phyloP scores from a whole-genome alignment of 2,797 vertebrate species.

The Tenualosa thibaudeaui region DNA sequence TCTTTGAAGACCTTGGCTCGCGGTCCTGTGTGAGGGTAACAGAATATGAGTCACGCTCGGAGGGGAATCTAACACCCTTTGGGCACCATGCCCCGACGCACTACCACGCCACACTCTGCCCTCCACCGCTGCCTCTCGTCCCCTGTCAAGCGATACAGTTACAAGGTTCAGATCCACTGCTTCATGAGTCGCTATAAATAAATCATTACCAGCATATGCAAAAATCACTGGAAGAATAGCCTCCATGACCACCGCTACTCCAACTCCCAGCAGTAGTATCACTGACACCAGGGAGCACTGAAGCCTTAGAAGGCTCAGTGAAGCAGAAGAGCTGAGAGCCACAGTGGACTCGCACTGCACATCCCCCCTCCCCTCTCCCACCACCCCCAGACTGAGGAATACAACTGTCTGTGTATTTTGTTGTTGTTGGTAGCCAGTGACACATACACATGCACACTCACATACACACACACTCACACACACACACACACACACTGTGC shows the following conservation, averaged over 20 bases:
- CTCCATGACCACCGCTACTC: background rate
- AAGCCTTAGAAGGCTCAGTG: background rate
- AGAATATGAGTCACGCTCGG: background rate
- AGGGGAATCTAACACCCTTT: slow-evolving; percentile 32
- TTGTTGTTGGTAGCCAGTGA: background rate
- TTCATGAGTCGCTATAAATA: slow-evolving; percentile 10
- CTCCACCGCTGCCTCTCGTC: slow-evolving; percentile 5
- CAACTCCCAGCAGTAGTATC: background rate
- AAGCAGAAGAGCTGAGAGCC: background rate
- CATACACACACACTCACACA: background rate
- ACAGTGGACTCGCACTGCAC: background rate
- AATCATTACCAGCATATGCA: background rate
- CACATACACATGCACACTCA: background rate
- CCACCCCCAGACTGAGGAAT: background rate
- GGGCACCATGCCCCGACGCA: background rate
- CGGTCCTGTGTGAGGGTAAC: background rate
- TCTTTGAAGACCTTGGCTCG: background rate
- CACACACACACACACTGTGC: slow-evolving; percentile 7
- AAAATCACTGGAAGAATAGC: background rate
- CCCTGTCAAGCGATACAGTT: background rate
- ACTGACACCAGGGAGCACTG: slow-evolving; percentile 17
- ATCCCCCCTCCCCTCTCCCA: background rate
- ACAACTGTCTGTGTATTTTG: background rate
- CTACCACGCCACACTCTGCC: background rate
- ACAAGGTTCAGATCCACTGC: background rate